Percentiles rank a stretch among this genome's conserved stretches.
Evolutionary conservation across 2,888 invertebrate species (phyloP).

Genomic region (Acleris holmiana): DNA sequence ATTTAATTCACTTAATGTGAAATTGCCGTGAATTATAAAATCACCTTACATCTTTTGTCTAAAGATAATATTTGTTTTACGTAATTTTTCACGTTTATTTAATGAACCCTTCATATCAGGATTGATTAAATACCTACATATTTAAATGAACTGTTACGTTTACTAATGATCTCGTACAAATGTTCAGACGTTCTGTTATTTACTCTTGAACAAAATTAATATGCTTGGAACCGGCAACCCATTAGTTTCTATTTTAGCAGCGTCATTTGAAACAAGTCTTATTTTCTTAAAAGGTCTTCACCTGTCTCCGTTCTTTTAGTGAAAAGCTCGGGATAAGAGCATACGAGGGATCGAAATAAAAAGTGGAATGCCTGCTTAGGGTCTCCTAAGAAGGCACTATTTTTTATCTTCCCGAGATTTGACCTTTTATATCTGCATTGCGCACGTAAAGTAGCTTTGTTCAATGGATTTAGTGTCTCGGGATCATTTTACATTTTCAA

Average conservation of each 20-base stretch:
- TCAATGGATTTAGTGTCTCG: slow-evolving; percentile 10
- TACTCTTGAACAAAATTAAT: not conserved
- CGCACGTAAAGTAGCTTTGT: slow-evolving; percentile 10
- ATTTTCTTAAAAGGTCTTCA: slow-evolving; percentile 21
- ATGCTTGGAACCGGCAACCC: not conserved
- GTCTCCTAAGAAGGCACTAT: slow-evolving; percentile 23
- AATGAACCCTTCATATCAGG: no score
- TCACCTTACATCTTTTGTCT: no score
- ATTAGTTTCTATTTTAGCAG: slow-evolving; percentile 12
- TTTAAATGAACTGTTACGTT: no score
- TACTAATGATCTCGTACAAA: no score
- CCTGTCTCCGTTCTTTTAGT: slow-evolving; percentile 25
- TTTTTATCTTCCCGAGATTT: slow-evolving; percentile 24
- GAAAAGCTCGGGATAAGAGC: slow-evolving; percentile 26
- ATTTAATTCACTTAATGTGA: no score
- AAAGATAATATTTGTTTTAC: no score
- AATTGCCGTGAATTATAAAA: no score
- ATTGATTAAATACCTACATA: no score
- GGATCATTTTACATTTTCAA: not conserved
- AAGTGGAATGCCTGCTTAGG: slow-evolving; percentile 18
- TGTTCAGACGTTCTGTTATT: not conserved
- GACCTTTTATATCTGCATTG: slow-evolving; percentile 23
- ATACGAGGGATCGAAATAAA: slow-evolving; percentile 26
- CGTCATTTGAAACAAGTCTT: slow-evolving; percentile 14
- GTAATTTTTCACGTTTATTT: no score